A percentile compares a stretch with the other conserved stretches of the same genome.
These are phyloP conservation scores for Myotis myotis DNA, from an alignment of 2,797 vertebrate genomes.

Conservation along the genomic window DNA sequence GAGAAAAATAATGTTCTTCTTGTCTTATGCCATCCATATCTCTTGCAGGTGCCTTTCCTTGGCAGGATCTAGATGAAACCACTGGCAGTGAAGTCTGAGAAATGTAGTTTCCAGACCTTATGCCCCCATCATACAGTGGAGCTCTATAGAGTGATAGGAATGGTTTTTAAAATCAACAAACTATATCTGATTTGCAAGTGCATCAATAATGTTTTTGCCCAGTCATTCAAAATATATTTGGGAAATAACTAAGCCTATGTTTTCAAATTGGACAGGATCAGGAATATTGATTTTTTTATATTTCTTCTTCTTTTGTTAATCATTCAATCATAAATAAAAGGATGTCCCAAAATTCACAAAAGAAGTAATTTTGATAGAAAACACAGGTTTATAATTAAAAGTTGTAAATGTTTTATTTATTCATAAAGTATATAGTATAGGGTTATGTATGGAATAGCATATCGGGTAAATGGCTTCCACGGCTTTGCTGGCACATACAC, in stretches of 20 bases:
- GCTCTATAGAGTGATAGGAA: not conserved
- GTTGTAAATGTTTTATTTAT: too few species aligned
- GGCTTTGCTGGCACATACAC: too few species aligned
- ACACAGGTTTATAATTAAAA: too few species aligned
- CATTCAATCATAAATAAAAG: not conserved
- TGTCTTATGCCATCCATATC: not conserved
- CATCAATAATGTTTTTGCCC: not conserved
- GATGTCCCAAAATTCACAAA: too few species aligned
- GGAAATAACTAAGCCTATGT: not conserved
- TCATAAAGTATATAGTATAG: too few species aligned
- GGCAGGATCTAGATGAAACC: not conserved
- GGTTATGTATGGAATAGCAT: too few species aligned
- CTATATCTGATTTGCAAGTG: not conserved
- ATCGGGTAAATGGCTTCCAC: too few species aligned
- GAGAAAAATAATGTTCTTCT: conserved; percentile 13
- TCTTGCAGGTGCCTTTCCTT: conserved; percentile 3
- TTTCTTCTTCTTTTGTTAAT: not conserved
- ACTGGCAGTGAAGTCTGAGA: not conserved
- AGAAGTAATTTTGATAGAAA: too few species aligned
- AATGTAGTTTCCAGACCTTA: not conserved
- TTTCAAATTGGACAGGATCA: not conserved
- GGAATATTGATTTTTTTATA: not conserved
- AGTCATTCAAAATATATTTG: conserved; percentile 12
- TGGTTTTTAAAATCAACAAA: conserved; percentile 17
- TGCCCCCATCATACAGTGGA: not conserved